A percentile compares a stretch with the other conserved stretches of the same genome.
phyloP scores from a whole-genome alignment of 2,797 vertebrate species.

The Scleropages formosus region DNA sequence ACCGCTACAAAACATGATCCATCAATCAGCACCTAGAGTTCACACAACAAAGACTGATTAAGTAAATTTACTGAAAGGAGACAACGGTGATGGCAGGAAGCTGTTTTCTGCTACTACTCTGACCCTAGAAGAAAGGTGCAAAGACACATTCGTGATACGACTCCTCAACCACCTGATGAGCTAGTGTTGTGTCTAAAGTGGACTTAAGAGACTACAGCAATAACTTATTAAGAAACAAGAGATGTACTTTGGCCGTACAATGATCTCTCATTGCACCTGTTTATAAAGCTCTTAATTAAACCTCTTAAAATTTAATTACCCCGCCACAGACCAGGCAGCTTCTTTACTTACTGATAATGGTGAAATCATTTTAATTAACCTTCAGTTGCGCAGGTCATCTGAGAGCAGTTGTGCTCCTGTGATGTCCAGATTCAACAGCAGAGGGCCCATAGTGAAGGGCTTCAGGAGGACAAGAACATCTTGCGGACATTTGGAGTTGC shows the following conservation, averaged over 20 bases:
- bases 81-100: neutral
- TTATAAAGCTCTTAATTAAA: slow-evolving; percentile 19
- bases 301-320: slow-evolving; percentile 25
- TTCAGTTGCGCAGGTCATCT: slow-evolving; percentile 10
- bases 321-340: neutral
- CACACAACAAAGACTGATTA: neutral
- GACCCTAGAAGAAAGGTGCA: neutral
- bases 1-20: neutral
- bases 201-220: slow-evolving; percentile 13
- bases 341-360: slow-evolving; percentile 15
- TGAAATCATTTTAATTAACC: slow-evolving; percentile 23
- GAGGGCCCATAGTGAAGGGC: neutral
- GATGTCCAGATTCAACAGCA: neutral
- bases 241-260: neutral
- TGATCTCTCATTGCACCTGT: neutral
- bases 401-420: neutral
- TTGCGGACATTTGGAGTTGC: neutral
- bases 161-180: neutral
- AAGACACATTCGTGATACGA: neutral
- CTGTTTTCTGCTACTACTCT: neutral
- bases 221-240: neutral
- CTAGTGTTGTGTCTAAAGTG: slow-evolving; percentile 10
- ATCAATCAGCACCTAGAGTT: neutral
- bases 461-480: neutral
- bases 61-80: neutral